Conservation (phyloP, 2,888 invertebrate genomes). For the Tetropium fuscum region DNA sequence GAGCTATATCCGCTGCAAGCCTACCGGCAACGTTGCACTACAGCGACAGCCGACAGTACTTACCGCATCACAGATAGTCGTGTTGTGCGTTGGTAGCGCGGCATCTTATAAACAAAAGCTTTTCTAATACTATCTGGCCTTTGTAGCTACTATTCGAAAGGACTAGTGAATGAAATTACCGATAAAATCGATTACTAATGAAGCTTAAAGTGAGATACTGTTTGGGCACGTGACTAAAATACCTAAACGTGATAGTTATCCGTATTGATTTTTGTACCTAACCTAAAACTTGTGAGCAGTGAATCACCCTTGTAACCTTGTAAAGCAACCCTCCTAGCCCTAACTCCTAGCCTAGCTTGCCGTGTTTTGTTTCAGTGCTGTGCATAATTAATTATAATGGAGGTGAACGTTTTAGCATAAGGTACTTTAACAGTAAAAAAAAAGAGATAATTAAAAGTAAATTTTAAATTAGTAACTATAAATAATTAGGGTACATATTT, state of each 20-base stretch:
- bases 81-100: constrained; percentile 46
- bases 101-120: constrained; percentile 51
- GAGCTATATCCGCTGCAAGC: constrained; percentile 47
- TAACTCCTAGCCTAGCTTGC: constrained; percentile 24
- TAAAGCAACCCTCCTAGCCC: constrained; percentile 25
- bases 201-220: not conserved
- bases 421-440: not conserved
- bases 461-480: too few species aligned
- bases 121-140: constrained; percentile 33
- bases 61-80: constrained; percentile 44
- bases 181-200: constrained; percentile 4
- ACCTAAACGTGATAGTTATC: constrained; percentile 33
- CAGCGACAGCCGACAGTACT: constrained; percentile 51
- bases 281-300: constrained; percentile 48
- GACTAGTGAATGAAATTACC: constrained; percentile 32
- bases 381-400: too few species aligned
- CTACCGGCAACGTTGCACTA: constrained; percentile 59
- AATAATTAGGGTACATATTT: too few species aligned
- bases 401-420: not conserved
- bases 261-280: constrained; percentile 56
- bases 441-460: not conserved
- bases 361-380: constrained; percentile 30
- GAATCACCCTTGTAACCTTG: constrained; percentile 39
- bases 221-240: constrained; percentile 15
- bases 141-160: constrained; percentile 28